These are phyloP conservation scores for Antedon mediterranea DNA, from an alignment of 53 echinoderm and acorn worm species.

Conservation along the genomic window DNA sequence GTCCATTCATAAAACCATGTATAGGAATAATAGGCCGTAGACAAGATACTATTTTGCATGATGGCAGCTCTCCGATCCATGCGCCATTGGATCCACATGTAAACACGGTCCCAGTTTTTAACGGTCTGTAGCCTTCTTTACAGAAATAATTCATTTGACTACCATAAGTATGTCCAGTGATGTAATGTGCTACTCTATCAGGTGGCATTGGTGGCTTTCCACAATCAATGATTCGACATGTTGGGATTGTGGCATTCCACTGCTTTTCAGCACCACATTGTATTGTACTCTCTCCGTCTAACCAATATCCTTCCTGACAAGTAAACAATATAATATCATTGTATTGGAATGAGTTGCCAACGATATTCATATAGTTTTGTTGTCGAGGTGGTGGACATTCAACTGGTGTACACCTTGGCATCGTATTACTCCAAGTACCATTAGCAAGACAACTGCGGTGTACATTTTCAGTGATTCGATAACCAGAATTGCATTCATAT, in stretches of 20 bases:
- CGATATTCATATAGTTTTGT: slow-evolving; percentile 14
- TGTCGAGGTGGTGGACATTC: slow-evolving; percentile 36
- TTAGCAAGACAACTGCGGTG: slow-evolving; percentile 15
- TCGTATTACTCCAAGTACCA: slow-evolving; percentile 21
- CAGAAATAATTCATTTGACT: slow-evolving; percentile 14
- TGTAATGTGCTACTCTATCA: neutral
- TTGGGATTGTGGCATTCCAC: slow-evolving; percentile 27
- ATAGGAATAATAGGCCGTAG: neutral
- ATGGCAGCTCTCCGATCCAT: slow-evolving; percentile 27
- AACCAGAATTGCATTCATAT: slow-evolving; percentile 29
- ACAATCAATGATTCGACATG: slow-evolving; percentile 34
- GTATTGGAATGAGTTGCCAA: neutral
- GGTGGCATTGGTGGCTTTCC: neutral
- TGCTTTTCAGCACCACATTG: slow-evolving; percentile 27
- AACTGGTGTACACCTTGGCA: slow-evolving; percentile 37
- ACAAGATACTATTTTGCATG: slow-evolving; percentile 33
- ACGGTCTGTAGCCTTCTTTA: slow-evolving; percentile 31
- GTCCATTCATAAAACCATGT: neutral
- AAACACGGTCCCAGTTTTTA: slow-evolving; percentile 6
- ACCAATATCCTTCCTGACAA: slow-evolving; percentile 47
- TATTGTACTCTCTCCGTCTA: slow-evolving; percentile 5
- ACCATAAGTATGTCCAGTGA: neutral
- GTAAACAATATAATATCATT: slow-evolving; percentile 4
- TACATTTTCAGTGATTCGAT: slow-evolving; percentile 8
- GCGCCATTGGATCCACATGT: slow-evolving; percentile 26